phyloP scores from a whole-genome alignment of 2,888 invertebrate genomes.

The Pardosa pseudoannulata region DNA sequence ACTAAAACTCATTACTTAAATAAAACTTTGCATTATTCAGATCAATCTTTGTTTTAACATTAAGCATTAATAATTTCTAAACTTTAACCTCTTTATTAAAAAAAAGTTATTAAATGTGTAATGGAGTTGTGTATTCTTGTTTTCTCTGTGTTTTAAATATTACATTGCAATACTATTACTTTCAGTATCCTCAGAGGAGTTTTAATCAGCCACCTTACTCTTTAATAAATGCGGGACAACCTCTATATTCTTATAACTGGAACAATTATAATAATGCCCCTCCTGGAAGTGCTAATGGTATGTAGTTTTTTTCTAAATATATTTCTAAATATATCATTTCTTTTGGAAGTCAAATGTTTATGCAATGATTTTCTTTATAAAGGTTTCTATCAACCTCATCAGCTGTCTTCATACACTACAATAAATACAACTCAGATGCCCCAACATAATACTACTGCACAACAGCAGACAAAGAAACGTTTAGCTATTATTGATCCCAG shows the following conservation, averaged over 20 bases:
- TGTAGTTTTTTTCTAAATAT: background rate
- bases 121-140: too few species aligned
- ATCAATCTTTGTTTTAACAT: too few species aligned
- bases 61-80: too few species aligned
- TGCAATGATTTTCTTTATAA: conserved; percentile 1
- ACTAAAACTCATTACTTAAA: too few species aligned
- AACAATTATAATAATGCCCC: conserved; percentile 10
- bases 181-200: conserved; percentile 21
- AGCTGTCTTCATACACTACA: conserved; percentile 18
- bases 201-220: background rate
- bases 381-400: conserved; percentile 31
- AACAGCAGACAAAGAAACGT: conserved; percentile 4
- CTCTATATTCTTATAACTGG: conserved; percentile 13
- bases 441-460: conserved; percentile 1
- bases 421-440: conserved; percentile 13
- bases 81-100: too few species aligned
- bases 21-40: too few species aligned
- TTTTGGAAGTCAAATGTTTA: too few species aligned
- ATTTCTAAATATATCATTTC: too few species aligned
- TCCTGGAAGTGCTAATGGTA: conserved; percentile 30
- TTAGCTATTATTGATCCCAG: conserved; percentile 44
- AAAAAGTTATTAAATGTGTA: too few species aligned
- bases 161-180: too few species aligned
- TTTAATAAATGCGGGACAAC: background rate
- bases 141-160: too few species aligned